Conservation (phyloP, 2,113 vertebrate species). For the Oplegnathus fasciatus region DNA sequence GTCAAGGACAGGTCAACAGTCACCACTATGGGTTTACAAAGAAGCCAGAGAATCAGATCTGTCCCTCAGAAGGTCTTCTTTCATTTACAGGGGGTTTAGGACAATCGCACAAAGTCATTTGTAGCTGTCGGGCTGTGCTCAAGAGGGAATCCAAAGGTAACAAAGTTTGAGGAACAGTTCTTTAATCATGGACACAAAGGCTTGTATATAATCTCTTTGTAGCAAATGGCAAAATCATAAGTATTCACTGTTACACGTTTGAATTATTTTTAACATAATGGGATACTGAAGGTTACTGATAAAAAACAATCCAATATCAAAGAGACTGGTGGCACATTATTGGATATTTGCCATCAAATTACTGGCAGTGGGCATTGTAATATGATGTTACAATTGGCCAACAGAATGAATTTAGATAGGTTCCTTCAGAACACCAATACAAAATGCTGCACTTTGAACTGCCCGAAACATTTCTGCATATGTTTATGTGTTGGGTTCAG, state of each 20-base stretch:
- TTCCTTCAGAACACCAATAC: background rate
- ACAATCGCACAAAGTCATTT: conserved; percentile 49
- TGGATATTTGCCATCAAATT: conserved; percentile 5
- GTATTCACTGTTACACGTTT: conserved; percentile 20
- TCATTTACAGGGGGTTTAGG: conserved; percentile 22
- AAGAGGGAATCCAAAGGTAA: conserved; percentile 42
- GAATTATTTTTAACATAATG: conserved; percentile 47
- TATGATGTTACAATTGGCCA: background rate
- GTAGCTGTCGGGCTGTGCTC: conserved; percentile 33
- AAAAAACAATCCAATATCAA: conserved; percentile 19
- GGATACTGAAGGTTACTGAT: conserved; percentile 14
- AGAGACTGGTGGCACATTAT: background rate
- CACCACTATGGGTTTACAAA: conserved; percentile 25
- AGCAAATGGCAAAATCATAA: conserved; percentile 47
- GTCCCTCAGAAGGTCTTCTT: conserved; percentile 27
- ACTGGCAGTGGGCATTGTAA: background rate
- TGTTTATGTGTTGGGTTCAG: background rate
- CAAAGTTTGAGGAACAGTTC: conserved; percentile 46
- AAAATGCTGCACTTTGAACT: background rate
- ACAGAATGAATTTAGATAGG: background rate
- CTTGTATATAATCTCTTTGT: conserved; percentile 37
- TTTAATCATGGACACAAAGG: conserved; percentile 61
- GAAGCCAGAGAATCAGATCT: conserved; percentile 31
- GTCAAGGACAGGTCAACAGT: conserved; percentile 54
- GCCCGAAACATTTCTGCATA: background rate